Evolutionary conservation across 2,797 vertebrate genomes (phyloP), one percentile per base, ranked within the genome.

Genomic region (Odontamblyopus rebecca): DNA sequence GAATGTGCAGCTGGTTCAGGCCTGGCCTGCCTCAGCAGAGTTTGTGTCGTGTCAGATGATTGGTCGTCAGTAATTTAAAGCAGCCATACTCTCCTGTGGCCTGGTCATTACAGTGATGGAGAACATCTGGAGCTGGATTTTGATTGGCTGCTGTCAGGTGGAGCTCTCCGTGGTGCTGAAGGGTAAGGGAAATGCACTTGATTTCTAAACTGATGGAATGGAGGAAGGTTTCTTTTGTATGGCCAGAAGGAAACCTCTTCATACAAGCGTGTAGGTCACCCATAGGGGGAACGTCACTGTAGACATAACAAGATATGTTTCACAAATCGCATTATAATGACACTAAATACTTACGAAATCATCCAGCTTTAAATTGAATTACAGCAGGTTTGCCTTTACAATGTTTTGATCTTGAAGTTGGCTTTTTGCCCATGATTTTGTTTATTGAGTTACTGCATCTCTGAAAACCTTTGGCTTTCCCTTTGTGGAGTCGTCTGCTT

Each of bases 151-250:
- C 54, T 57, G 63, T 75, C 69, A 76, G 30, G n/a, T 1, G 74
- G 13, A 1, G 60, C 83, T 86, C 76, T 85, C 85, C 67, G 0
- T 78, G 86, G 85, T 85, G 78, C 82, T 83, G 83, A 78, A 77
- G 70, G 48, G 1, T 30, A 13, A 9, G 11, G 54, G 23, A 13
- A 13, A 11, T 4, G 23, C n/a, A 12, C 54, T 57, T 57, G 54
- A 27, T 57, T 27, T 57, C 23, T 23, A 26, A 23, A 9, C 53
- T 23, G 8, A 6, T 7, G 9, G 53, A 56, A 56, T 56, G 53
- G 9, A 23, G 6, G 53, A 54, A 11, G 53, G 16, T 9, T n/a
- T 56, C 23, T 56, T 9, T 56, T 23, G 35, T 6, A 48, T n/a
- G n/a, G n/a, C n/a, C 53, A 23, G 53, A 56, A 56, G 0, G 53